A percentile compares a stretch with the other conserved stretches of the same genome.
phyloP scores from a whole-genome alignment of 2,113 vertebrate genomes.

The Lycaon pictus region DNA sequence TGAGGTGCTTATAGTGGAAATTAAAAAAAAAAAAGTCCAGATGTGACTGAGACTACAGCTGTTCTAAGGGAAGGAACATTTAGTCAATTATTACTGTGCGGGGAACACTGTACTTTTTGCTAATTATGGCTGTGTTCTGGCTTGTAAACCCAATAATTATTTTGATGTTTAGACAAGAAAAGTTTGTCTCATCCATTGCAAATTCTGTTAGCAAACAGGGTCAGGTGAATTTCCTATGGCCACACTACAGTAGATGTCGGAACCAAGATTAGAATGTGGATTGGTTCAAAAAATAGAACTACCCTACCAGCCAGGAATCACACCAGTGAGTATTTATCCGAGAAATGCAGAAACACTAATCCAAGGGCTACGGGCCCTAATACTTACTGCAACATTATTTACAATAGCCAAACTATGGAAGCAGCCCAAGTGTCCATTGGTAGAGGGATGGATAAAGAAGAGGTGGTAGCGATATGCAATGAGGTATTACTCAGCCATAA shows the following conservation, averaged over 20 bases:
- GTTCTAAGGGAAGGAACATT: not conserved
- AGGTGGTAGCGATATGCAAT: not conserved
- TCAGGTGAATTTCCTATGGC: not conserved
- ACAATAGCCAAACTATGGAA: not conserved
- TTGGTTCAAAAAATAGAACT: not conserved
- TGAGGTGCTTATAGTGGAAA: not conserved
- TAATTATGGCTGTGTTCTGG: constrained; percentile 22
- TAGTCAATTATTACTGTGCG: not conserved
- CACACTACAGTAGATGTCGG: not conserved
- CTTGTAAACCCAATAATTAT: constrained; percentile 20
- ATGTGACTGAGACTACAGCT: not conserved
- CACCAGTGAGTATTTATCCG: not conserved
- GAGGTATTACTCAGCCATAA: not conserved
- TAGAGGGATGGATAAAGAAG: not conserved
- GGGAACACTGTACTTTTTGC: not conserved
- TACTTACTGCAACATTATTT: not conserved
- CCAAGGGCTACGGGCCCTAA: not conserved
- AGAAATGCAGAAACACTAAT: not conserved
- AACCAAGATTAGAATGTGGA: not conserved
- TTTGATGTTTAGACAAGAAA: constrained; percentile 28
- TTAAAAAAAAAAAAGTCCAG: not conserved
- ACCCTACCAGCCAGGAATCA: not conserved
- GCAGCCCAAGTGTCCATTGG: not conserved
- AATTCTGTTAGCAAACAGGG: constrained; percentile 33
- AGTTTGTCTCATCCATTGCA: not conserved